phyloP scores from a whole-genome alignment of 1,140 invertebrate genomes.

The Ips nitidus region DNA sequence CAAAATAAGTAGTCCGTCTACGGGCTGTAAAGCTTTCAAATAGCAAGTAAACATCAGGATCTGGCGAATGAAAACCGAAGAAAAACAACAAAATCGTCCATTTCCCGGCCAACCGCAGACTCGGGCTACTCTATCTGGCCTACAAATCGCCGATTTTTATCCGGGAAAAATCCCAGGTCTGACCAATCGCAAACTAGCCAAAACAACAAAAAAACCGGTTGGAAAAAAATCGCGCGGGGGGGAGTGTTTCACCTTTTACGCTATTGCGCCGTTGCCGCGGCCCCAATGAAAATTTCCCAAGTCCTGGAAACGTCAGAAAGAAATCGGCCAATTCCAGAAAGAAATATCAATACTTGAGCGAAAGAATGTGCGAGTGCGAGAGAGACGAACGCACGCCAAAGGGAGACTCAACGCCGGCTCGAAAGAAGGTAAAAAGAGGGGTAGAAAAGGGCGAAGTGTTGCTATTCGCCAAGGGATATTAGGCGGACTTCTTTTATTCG shows the following conservation, averaged over 20 bases:
- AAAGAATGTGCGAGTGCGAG: conserved; percentile 12
- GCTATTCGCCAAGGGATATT: conserved; percentile 30
- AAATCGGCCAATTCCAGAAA: conserved; percentile 21
- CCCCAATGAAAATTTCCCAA: conserved; percentile 10
- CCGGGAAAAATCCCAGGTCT: not conserved
- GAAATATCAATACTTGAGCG: conserved; percentile 17
- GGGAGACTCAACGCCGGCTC: not conserved
- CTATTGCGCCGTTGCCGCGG: conserved; percentile 10
- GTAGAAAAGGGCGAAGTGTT: conserved; percentile 25
- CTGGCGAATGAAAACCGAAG: not conserved
- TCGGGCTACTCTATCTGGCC: not conserved
- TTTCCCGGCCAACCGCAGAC: conserved; percentile 4
- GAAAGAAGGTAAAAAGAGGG: conserved; percentile 30
- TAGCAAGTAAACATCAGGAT: too few relatives aligned
- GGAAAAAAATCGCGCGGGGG: not conserved
- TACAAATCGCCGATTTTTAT: conserved; percentile 15
- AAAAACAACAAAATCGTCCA: not conserved
- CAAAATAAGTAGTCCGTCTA: too few relatives aligned
- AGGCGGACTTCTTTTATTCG: conserved; percentile 25
- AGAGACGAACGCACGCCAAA: not conserved
- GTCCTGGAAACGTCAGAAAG: conserved; percentile 13
- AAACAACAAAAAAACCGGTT: not conserved
- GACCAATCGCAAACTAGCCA: conserved; percentile 4
- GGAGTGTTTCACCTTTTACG: not conserved
- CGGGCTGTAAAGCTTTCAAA: too few relatives aligned